Base-by-base conservation (phyloP, 1,140 invertebrate genomes). In the Drosophila pseudoananassae region DNA sequence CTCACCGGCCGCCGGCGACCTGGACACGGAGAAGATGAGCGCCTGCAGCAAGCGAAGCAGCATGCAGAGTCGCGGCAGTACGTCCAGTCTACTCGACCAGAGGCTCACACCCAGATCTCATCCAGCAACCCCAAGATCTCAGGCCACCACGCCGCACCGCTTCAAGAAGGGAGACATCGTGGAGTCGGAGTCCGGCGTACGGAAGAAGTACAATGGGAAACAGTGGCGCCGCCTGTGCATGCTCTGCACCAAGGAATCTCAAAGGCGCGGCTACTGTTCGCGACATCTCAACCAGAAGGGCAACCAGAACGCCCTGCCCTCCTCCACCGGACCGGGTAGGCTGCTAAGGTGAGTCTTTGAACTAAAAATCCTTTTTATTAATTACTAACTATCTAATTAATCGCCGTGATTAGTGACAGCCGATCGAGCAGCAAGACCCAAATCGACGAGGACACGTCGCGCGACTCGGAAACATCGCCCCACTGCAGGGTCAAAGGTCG, bases 141-240 rank as follows among this genome's bases (percentile, higher is more conserved):
- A 97, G 93, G 96, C 97, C 85, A 96, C 97, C 78, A 98, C 98
- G 64, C 97, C 97, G 90, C 97, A 98, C 92, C 98, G 98, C 92
- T 99, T 98, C 93, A 99, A 99, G 93, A 99, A 99, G 93, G 99
- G 98, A 68, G 98, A 99, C 92, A 97, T 99, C 81, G 98, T 99
- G 31, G 96, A 97, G 27, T 98, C 97, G 49, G 97, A 98, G 47
- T 98, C 97, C 90, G 98, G 98, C 71, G 98, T 99, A 76, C 93
- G 98, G 3, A 99, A 99, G 93, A 99, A 99, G 93, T 99, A 98
- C 92, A 99, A 99, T 93, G 99, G 99, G 4, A 99, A 99, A 93
- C 99, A 99, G 92, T 99, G 98, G 99, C 94, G 98, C 72, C 94
- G 98, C 82, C 94, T 99, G 40, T 92, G 91, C 75, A 98, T 97